Conservation (phyloP, 2,888 invertebrate species). For the Stenoptilia bipunctidactyla region DNA sequence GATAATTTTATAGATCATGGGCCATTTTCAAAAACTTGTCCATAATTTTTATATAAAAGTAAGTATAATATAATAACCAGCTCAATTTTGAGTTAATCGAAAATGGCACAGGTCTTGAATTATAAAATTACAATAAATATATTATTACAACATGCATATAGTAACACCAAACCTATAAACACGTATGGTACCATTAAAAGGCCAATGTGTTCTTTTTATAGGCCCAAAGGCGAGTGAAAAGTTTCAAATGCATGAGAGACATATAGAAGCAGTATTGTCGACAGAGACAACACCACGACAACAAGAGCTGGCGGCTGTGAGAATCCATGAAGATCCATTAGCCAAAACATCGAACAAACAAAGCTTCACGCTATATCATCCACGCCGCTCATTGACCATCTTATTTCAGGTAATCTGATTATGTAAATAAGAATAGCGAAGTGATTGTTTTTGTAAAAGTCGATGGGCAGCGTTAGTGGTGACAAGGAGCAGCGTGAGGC, state of each 20-base stretch:
- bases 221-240: constrained; percentile 4
- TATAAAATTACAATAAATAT: not conserved
- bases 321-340: constrained; percentile 40
- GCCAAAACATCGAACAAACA: constrained; percentile 63
- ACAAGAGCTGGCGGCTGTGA: constrained; percentile 54
- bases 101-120: too few relatives aligned
- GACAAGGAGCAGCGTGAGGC: constrained; percentile 8
- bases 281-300: constrained; percentile 54
- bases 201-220: not conserved
- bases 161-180: not conserved
- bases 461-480: constrained; percentile 48
- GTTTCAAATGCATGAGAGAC: constrained; percentile 32
- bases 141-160: constrained; percentile 34
- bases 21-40: too few relatives aligned
- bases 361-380: constrained; percentile 53
- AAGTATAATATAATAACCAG: too few relatives aligned
- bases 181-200: not conserved
- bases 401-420: not conserved
- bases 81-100: too few relatives aligned
- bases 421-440: not conserved
- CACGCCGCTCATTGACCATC: constrained; percentile 38
- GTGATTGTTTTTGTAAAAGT: constrained; percentile 9
- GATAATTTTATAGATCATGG: too few relatives aligned
- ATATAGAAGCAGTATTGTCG: constrained; percentile 58
- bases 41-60: too few relatives aligned